These are phyloP conservation scores for Cynopterus sphinx DNA, from an alignment of 2,797 vertebrate species.

Conservation along the genomic window DNA sequence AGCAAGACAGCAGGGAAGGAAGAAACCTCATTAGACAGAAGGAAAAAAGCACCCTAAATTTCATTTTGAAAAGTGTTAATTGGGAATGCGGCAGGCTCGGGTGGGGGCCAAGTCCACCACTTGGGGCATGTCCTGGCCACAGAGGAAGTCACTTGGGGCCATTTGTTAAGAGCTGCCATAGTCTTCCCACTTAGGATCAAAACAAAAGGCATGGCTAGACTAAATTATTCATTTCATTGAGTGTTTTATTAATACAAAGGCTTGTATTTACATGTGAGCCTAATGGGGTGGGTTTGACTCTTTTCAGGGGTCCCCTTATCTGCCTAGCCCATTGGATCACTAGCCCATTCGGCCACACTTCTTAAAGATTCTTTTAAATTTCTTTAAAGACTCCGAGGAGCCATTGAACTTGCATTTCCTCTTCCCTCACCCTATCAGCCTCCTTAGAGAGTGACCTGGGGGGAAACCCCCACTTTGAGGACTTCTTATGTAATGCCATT, in stretches of 20 bases:
- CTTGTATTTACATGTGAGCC: constrained; percentile 75
- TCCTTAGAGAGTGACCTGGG: not conserved
- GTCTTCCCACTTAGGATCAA: constrained; percentile 67
- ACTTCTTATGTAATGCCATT: not conserved
- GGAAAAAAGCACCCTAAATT: constrained; percentile 84
- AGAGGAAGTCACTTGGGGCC: constrained; percentile 72
- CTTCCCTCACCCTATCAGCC: not conserved
- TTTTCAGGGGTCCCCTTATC: constrained; percentile 31
- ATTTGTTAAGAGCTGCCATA: constrained; percentile 50
- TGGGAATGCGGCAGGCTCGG: constrained; percentile 84
- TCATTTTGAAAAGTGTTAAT: constrained; percentile 89
- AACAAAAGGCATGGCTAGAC: constrained; percentile 55
- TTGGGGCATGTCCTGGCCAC: constrained; percentile 77
- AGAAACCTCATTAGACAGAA: constrained; percentile 89
- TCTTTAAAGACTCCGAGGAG: constrained; percentile 61
- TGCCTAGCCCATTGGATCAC: not conserved
- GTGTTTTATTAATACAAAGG: constrained; percentile 84
- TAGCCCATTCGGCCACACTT: not conserved
- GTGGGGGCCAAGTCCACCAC: constrained; percentile 70
- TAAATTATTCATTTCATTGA: constrained; percentile 85
- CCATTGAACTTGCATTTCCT: constrained; percentile 53
- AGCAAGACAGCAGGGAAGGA: constrained; percentile 89
- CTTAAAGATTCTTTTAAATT: constrained; percentile 53
- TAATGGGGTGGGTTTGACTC: constrained; percentile 69
- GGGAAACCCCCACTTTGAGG: constrained; percentile 63